Conservation (phyloP, 2,797 vertebrate species). For the Gorsachius magnificus region DNA sequence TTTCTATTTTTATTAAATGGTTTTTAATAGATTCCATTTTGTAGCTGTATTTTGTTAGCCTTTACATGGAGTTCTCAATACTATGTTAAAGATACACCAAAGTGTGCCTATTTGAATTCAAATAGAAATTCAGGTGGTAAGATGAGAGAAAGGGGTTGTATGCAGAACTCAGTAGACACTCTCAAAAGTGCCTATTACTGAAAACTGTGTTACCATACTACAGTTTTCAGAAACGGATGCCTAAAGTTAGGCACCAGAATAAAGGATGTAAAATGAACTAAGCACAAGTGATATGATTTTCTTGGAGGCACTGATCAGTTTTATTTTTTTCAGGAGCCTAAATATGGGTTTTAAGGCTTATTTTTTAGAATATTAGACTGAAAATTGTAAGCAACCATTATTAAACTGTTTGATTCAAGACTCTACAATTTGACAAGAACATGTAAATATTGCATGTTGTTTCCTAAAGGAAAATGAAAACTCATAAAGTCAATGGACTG, state of each 20-base stretch:
- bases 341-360: neutral
- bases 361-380: neutral
- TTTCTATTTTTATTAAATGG: neutral
- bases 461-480: neutral
- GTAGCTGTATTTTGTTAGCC: neutral
- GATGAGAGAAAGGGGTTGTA: neutral
- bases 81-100: neutral
- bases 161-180: neutral
- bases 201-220: neutral
- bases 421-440: neutral
- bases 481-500: neutral
- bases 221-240: neutral
- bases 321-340: neutral
- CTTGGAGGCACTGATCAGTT: neutral
- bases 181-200: neutral
- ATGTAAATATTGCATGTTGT: neutral
- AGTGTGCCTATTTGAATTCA: neutral
- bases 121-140: neutral
- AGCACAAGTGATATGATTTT: rapidly evolving
- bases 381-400: neutral
- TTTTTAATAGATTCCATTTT: neutral
- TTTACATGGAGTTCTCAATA: neutral
- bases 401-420: neutral
- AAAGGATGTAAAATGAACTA: neutral
- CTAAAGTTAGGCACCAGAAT: neutral